Base-by-base conservation (phyloP, 2,888 invertebrate genomes). In the Morpho deidamia region DNA sequence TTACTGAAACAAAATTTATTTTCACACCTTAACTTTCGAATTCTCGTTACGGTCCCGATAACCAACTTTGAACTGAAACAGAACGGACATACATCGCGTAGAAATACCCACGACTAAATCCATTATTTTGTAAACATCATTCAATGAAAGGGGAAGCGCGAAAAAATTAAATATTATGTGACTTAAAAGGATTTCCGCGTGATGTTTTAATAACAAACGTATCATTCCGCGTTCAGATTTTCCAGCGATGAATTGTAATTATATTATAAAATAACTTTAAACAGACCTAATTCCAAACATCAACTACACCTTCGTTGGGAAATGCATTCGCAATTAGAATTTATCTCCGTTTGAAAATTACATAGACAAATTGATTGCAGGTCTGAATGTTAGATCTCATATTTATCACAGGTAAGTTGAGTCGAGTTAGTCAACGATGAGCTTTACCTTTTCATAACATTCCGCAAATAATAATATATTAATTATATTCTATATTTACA, bases 91-190 rank as follows among this genome's bases (percentile, higher is more conserved):
- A 48, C 53, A 49, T 49, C 32, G 55, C 40, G 54, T 70, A 76
- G 75, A 82, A 83, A 85, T 86, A 86, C 79, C 63, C 60, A 73
- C 76, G 63, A 56, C 40, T 56, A 47, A 51, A 63, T 53, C 46
- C 59, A 70, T 70, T 84, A 81, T 87, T 86, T 81, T 69, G 68
- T 70, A 83, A 85, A 84, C 82, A 81, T 63, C 51, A 57, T 61
- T 55, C 67, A 68, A 76, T 67, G 40, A 72, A 71, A 55, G 47
- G n/a, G 46, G 47, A 51, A 48, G 56, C 33, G 41, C 8, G 44
- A 65, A 66, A 68, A 68, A 63, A 65, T 71, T 69, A 70, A 78
- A 76, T 82, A 80, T 84, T 84, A 73, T 82, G 75, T 59, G 48
- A 70, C 62, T 64, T 62, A 54, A 58, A 43, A 52, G 62, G 66